These are phyloP conservation scores for Heliconius nattereri DNA, from an alignment of 1,140 invertebrate genomes.

Conservation along the genomic window DNA sequence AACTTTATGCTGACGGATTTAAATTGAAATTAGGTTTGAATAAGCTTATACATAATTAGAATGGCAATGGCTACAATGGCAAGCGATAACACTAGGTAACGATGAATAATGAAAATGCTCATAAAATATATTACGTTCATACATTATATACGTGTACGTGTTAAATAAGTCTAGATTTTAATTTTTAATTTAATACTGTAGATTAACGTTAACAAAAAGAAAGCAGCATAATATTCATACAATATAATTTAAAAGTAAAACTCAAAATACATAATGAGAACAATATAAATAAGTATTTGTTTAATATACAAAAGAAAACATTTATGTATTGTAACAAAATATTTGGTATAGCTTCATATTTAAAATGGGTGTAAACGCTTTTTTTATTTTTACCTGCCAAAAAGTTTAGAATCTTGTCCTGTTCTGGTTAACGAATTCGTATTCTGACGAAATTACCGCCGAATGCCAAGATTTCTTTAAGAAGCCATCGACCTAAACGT, in stretches of 20 bases:
- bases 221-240: not conserved
- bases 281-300: no score
- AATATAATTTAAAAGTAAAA: not conserved
- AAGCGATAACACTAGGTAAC: slow-evolving; percentile 34
- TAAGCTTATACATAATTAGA: slow-evolving; percentile 31
- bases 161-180: not conserved
- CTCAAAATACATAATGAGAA: no score
- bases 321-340: not conserved
- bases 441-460: slow-evolving; percentile 70
- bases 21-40: slow-evolving; percentile 12
- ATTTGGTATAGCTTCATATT: not conserved
- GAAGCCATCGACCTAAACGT: slow-evolving; percentile 71
- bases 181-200: not conserved
- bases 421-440: slow-evolving; percentile 65
- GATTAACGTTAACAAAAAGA: not conserved
- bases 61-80: slow-evolving; percentile 32
- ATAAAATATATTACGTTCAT: slow-evolving; percentile 19
- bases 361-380: not conserved
- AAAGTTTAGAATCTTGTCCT: slow-evolving; percentile 27
- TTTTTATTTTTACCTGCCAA: slow-evolving; percentile 36
- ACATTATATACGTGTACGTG: not conserved
- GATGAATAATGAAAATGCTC: slow-evolving; percentile 23
- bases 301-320: not conserved
- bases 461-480: slow-evolving; percentile 76
- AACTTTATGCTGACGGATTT: not conserved